These are phyloP conservation scores for Medauroidea extradentata DNA, from an alignment of 1,140 invertebrate genomes.

Conservation along the genomic window DNA sequence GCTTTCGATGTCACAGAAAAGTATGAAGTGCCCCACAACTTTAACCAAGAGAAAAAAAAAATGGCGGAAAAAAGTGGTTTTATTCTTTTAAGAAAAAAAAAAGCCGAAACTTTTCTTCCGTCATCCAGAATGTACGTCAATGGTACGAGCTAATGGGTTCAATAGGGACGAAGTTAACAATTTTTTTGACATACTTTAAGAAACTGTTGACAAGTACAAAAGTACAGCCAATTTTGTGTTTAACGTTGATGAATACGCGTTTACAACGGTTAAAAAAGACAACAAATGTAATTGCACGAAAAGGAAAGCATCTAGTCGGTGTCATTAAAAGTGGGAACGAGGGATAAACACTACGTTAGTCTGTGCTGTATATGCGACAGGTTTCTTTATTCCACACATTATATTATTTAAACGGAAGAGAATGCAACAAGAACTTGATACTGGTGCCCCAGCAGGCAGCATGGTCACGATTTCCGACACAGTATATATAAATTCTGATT, in stretches of 20 bases:
- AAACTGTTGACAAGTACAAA: no score
- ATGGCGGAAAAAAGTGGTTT: slow-evolving; percentile 18
- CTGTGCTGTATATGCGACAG: no score
- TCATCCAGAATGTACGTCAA: no score
- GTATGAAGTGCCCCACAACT: background rate
- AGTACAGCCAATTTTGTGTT: slow-evolving; percentile 31
- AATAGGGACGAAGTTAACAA: slow-evolving; percentile 33
- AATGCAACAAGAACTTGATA: background rate
- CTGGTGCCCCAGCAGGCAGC: background rate
- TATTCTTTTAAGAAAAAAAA: no score
- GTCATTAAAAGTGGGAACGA: no score
- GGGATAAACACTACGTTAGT: no score
- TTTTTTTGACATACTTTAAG: slow-evolving; percentile 29
- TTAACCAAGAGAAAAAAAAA: background rate
- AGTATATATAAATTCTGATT: slow-evolving; percentile 31
- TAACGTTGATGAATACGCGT: slow-evolving; percentile 13
- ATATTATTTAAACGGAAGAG: slow-evolving; percentile 24
- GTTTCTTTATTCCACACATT: slow-evolving; percentile 31
- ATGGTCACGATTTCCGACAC: slow-evolving; percentile 28
- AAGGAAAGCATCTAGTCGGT: no score
- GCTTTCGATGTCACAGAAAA: background rate
- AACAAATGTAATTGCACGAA: no score
- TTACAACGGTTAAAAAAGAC: slow-evolving; percentile 2
- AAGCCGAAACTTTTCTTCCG: no score
- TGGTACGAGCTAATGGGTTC: no score